phyloP scores from a whole-genome alignment of 2,888 invertebrate genomes.

The Pseudeuparius sepicola region DNA sequence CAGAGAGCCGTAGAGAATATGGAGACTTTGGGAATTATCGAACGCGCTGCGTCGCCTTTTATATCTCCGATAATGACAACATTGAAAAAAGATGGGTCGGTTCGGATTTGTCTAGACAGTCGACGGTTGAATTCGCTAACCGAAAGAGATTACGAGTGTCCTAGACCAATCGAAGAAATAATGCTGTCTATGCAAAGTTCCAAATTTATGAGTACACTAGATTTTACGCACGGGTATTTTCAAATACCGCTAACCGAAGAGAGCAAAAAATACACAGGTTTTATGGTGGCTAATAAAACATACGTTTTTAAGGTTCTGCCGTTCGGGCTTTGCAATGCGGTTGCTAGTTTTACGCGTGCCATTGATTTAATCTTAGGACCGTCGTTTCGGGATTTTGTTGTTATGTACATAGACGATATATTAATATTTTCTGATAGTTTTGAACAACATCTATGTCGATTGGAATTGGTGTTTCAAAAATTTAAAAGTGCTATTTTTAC shows the following conservation, averaged over 20 bases:
- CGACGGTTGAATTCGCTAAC: constrained; percentile 25
- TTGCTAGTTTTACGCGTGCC: constrained; percentile 6
- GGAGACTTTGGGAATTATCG: constrained; percentile 25
- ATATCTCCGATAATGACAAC: constrained; percentile 25
- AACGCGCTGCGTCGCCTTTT: constrained; percentile 23
- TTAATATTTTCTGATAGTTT: constrained; percentile 11
- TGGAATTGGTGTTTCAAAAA: no score
- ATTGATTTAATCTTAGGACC: constrained; percentile 8
- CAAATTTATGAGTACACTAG: constrained; percentile 3
- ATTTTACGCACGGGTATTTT: constrained; percentile 9
- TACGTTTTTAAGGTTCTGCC: constrained; percentile 13
- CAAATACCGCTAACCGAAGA: constrained; percentile 11
- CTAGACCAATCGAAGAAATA: constrained; percentile 9
- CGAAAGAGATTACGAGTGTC: constrained; percentile 24
- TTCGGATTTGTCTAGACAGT: constrained; percentile 27
- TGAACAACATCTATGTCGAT: constrained; percentile 10
- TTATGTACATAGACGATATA: constrained; percentile 10
- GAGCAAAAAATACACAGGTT: constrained; percentile 17
- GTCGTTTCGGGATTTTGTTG: constrained; percentile 6
- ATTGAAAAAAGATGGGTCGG: constrained; percentile 24
- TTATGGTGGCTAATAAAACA: constrained; percentile 9
- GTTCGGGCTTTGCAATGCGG: constrained; percentile 10
- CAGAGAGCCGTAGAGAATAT: constrained; percentile 14
- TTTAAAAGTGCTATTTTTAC: no score
- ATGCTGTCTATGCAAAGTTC: neutral